Base-by-base conservation (phyloP, 2,888 invertebrate genomes). In the Zygaena filipendulae region DNA sequence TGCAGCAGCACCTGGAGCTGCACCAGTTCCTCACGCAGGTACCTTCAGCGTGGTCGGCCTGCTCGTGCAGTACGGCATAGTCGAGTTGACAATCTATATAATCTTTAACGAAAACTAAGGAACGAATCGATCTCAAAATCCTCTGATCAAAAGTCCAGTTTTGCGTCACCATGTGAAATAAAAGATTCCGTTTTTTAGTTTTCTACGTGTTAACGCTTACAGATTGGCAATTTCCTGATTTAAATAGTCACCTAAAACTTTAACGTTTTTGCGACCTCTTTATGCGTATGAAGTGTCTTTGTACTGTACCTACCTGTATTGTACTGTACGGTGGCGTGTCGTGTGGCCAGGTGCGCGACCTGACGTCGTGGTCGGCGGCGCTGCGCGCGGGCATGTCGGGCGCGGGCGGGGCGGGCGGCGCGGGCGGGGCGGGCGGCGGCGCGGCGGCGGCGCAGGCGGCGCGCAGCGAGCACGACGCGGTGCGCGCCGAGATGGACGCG, bases 1-100 rank as follows among this genome's bases (percentile, higher is more conserved):
- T 98, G 19, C 88, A 91, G 38, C 93, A 93, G 13, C 92, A 95
- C 35, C 87, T 91, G 28, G 92, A 95, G 57, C 75, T 96, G 31
- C 97, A 97, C 49, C 87, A 91, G 45, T 97, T 96, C 81, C 70
- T 92, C 1, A 88, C 95, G 0, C 55, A 59, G 36, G 62, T 61
- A 3, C 6, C 6, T 3, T 12, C 11, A n/a, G 23, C 13, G 23
- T 12, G 3, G 21, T 7, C 11, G 11, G 11, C 40, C 7, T 23
- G 22, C 8, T 22, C 5, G 7, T 13, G 10, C 11, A 22, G 2
- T 3, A 11, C 16, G 8, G 4, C 3, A 11, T 13, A 21, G 13
- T 3, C 9, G n/a, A 20, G 2, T n/a, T 2, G 3, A 19, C 4
- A 18, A n/a, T 1, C 4, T n/a, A n/a, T n/a, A n/a, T n/a, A n/a